Percentiles rank a stretch among this genome's conserved stretches.
These are phyloP conservation scores for Machaerirhynchus nigripectus DNA, from an alignment of 2,113 vertebrate species.

Conservation along the genomic window DNA sequence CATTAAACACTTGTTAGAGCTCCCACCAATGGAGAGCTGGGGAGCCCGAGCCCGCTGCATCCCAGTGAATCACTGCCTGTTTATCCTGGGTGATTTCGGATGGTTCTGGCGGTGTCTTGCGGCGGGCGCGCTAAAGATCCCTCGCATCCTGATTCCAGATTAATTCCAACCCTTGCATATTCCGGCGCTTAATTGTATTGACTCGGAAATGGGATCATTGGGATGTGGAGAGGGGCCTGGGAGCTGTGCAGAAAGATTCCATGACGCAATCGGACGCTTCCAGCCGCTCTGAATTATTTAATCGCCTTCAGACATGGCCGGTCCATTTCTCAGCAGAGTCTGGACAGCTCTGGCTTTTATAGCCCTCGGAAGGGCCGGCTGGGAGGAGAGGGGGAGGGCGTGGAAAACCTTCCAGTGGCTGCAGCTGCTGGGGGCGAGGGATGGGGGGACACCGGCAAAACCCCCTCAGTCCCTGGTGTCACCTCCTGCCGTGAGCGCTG, in stretches of 20 bases:
- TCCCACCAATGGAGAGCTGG: background rate
- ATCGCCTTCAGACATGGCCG: background rate
- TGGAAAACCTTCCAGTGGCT: background rate
- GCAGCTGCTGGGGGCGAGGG: background rate
- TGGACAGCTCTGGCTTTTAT: background rate
- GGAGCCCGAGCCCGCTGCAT: background rate
- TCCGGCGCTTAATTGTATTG: background rate
- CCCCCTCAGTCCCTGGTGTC: background rate
- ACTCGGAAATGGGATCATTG: background rate
- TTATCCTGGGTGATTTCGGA: background rate
- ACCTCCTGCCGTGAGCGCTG: background rate
- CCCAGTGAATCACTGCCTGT: background rate
- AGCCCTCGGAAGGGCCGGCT: background rate
- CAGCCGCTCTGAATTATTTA: slow-evolving; percentile 10
- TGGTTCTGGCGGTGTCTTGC: background rate
- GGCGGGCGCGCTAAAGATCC: background rate
- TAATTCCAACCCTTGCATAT: background rate
- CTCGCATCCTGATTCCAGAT: slow-evolving; percentile 17
- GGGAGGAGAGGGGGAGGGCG: background rate
- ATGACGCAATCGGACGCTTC: background rate
- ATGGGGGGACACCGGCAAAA: background rate
- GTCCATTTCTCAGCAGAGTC: slow-evolving; percentile 5
- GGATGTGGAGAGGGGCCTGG: background rate
- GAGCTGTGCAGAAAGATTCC: background rate
- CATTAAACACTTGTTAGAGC: slow-evolving; percentile 11